Conservation (phyloP, 2,888 invertebrate species). For the Eulithis prunata region DNA sequence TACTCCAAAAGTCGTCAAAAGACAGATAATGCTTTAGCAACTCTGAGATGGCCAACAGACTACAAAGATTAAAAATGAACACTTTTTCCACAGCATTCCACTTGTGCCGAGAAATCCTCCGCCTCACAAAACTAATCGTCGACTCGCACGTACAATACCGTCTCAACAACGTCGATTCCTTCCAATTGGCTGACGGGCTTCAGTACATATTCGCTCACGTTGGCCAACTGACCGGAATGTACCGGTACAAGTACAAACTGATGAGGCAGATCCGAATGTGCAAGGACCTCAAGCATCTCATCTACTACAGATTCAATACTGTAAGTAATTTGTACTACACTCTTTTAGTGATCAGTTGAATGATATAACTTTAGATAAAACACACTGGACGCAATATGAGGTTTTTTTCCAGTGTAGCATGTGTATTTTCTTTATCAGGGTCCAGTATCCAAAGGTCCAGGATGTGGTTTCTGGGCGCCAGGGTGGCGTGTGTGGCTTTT, state of each 20-base stretch:
- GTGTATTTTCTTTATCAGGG: slow-evolving; percentile 83
- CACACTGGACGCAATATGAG: too few species aligned
- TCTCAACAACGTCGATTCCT: slow-evolving; percentile 99
- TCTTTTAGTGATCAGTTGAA: not conserved
- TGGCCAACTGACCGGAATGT: slow-evolving; percentile 99
- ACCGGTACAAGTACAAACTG: slow-evolving; percentile 98
- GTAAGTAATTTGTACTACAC: slow-evolving; percentile 80
- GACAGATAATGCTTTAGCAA: too few species aligned
- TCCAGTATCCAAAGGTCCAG: slow-evolving; percentile 99
- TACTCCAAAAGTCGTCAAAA: too few species aligned
- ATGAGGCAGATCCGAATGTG: slow-evolving; percentile 99
- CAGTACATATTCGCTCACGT: slow-evolving; percentile 99
- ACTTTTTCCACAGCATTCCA: slow-evolving; percentile 92
- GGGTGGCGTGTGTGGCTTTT: slow-evolving; percentile 99
- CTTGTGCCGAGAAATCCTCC: slow-evolving; percentile 98
- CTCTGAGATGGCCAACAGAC: too few species aligned
- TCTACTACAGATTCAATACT: slow-evolving; percentile 99
- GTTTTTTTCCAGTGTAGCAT: too few species aligned
- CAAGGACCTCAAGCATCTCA: slow-evolving; percentile 99
- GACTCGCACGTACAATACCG: slow-evolving; percentile 99
- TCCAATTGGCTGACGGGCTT: slow-evolving; percentile 98
- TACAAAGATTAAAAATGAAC: too few species aligned
- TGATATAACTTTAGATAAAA: not conserved
- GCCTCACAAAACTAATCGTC: slow-evolving; percentile 99
- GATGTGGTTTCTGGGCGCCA: slow-evolving; percentile 99